These are phyloP conservation scores for Aleiodes sp. DNA, from an alignment of 1,140 invertebrate species.

Conservation along the genomic window DNA sequence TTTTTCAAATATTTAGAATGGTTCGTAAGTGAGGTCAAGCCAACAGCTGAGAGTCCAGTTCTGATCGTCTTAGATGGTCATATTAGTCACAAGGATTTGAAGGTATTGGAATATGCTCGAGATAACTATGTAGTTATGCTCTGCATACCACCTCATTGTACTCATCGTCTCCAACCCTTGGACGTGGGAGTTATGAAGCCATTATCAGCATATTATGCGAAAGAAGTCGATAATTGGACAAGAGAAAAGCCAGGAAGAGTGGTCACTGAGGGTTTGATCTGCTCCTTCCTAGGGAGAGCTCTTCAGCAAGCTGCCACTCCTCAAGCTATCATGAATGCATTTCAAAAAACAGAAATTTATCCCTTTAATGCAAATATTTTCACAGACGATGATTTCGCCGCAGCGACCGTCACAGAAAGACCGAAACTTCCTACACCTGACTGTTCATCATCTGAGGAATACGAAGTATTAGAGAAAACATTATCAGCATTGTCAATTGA, in stretches of 20 bases:
- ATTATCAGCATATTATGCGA: conserved; percentile 41
- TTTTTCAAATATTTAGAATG: conserved; percentile 43
- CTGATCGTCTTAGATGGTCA: conserved; percentile 52
- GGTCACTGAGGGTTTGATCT: conserved; percentile 50
- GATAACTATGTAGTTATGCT: conserved; percentile 22
- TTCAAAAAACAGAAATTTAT: conserved; percentile 41
- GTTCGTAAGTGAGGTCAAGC: conserved; percentile 46
- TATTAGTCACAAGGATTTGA: conserved; percentile 33
- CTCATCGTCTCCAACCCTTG: conserved; percentile 56
- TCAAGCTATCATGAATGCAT: conserved; percentile 42
- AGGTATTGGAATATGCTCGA: conserved; percentile 26
- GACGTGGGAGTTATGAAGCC: conserved; percentile 59
- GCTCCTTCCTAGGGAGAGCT: conserved; percentile 45
- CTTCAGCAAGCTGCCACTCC: conserved; percentile 47
- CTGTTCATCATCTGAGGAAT: too few species aligned
- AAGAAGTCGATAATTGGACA: conserved; percentile 45
- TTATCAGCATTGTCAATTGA: too few species aligned
- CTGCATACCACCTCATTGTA: conserved; percentile 29
- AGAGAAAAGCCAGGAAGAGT: conserved; percentile 46
- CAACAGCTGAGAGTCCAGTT: conserved; percentile 43
- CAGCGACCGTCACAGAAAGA: conserved; percentile 33
- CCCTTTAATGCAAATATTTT: conserved; percentile 47
- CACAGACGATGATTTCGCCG: conserved; percentile 30
- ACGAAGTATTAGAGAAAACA: too few species aligned
- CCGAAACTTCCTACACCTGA: too few species aligned